These are phyloP conservation scores for Desmophyllum pertusum DNA, from an alignment of 92 coral and sea anemone species.

Conservation along the genomic window DNA sequence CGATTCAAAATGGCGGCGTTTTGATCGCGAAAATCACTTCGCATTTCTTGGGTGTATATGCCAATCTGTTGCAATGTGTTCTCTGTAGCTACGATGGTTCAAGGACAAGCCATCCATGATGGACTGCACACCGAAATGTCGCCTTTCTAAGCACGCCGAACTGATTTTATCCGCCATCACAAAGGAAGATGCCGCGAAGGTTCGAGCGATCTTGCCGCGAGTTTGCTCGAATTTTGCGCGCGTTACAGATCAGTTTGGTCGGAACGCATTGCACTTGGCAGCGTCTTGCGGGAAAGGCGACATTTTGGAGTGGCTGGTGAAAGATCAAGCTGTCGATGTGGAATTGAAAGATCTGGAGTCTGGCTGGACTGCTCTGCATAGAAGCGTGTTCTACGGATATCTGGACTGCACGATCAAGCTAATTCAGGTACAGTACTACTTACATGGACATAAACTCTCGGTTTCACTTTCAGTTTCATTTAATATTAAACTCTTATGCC, in stretches of 20 bases:
- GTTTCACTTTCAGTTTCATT: too few relatives aligned
- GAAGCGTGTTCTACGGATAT: constrained; percentile 81
- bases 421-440: constrained; percentile 86
- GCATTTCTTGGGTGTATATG: constrained; percentile 6
- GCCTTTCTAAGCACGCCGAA: constrained; percentile 74
- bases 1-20: constrained; percentile 80
- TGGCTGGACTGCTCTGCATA: constrained; percentile 89
- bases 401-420: constrained; percentile 73
- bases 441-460: too few relatives aligned
- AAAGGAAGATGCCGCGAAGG: constrained; percentile 63
- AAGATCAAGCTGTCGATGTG: constrained; percentile 64
- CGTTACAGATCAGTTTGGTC: constrained; percentile 73
- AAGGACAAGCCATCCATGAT: constrained; percentile 33
- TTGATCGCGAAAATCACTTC: not conserved
- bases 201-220: constrained; percentile 63
- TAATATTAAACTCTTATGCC: too few relatives aligned
- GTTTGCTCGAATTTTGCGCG: constrained; percentile 79
- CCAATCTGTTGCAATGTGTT: not conserved
- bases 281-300: constrained; percentile 92
- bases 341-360: constrained; percentile 77
- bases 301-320: constrained; percentile 88
- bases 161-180: constrained; percentile 80
- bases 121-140: constrained; percentile 90
- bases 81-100: constrained; percentile 30
- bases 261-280: constrained; percentile 86